Percentiles rank a stretch among this genome's conserved stretches.
Conservation (phyloP, 2,113 vertebrate genomes). For the Phyllopteryx taeniolatus region DNA sequence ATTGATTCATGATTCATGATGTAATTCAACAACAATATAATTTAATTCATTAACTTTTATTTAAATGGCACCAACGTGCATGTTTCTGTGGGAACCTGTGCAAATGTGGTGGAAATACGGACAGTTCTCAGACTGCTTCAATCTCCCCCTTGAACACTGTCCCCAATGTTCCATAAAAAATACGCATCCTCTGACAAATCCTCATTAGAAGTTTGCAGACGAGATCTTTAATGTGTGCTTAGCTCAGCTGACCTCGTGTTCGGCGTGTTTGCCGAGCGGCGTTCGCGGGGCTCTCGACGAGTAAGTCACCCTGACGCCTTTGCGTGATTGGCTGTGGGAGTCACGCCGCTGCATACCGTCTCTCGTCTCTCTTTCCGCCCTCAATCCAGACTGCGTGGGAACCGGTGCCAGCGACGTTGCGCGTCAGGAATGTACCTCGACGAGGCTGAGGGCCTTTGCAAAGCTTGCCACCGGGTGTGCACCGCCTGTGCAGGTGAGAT, state of each 20-base stretch:
- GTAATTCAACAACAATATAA: no score
- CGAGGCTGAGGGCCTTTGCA: slow-evolving; percentile 75
- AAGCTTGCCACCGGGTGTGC: slow-evolving; percentile 84
- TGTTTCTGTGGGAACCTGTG: no score
- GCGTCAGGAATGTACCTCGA: slow-evolving; percentile 79
- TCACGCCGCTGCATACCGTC: slow-evolving; percentile 48
- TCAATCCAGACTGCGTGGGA: slow-evolving; percentile 81
- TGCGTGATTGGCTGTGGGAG: slow-evolving; percentile 46
- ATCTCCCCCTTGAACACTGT: no score
- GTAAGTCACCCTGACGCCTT: slow-evolving; percentile 45
- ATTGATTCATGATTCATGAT: no score
- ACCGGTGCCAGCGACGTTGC: slow-evolving; percentile 81
- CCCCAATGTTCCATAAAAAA: no score
- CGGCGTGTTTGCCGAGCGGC: slow-evolving; percentile 39
- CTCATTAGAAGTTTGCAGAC: slow-evolving; percentile 25
- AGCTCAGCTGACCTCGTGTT: slow-evolving; percentile 37
- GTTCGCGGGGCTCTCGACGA: slow-evolving; percentile 32
- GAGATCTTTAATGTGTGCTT: slow-evolving; percentile 9
- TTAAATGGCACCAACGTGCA: no score
- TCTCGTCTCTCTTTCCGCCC: slow-evolving; percentile 8
- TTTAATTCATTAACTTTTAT: no score
- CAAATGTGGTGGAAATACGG: no score
- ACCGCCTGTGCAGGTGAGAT: slow-evolving; percentile 87
- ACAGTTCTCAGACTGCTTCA: no score
- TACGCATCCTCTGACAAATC: no score